Evolutionary conservation across 2,797 vertebrate species (phyloP).

Genomic region (Synaphobranchus kaupii): DNA sequence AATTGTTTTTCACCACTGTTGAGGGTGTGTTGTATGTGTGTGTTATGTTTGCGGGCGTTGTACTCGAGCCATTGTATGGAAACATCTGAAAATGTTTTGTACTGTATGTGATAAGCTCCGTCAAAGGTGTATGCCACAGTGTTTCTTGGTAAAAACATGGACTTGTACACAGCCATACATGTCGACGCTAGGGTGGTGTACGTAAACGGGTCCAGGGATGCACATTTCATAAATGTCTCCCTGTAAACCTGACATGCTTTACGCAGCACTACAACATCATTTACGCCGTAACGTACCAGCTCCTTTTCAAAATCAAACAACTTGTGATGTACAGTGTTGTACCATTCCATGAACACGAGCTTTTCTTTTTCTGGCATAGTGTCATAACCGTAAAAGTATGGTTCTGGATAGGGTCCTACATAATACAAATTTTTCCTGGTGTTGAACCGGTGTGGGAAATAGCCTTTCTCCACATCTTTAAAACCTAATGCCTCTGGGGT

Average conservation of each 20-base stretch:
- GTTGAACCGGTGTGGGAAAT: slow-evolving; percentile 14
- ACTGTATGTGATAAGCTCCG: not conserved
- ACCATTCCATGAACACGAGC: not conserved
- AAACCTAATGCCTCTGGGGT: not conserved
- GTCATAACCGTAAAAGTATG: not conserved
- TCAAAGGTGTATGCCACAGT: not conserved
- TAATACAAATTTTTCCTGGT: not conserved
- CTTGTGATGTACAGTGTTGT: not conserved
- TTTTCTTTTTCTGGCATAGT: not conserved
- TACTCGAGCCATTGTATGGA: not conserved
- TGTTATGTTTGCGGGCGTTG: not conserved
- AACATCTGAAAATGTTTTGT: not conserved
- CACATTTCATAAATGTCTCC: not conserved
- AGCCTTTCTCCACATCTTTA: not conserved
- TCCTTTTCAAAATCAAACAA: slow-evolving; percentile 19
- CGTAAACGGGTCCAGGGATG: not conserved
- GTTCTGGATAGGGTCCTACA: not conserved
- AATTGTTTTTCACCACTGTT: not conserved
- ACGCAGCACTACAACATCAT: not conserved
- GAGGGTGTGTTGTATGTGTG: not conserved
- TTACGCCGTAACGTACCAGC: not conserved
- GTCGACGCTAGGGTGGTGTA: not conserved
- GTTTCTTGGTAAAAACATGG: not conserved
- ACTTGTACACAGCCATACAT: not conserved
- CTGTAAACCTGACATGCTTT: not conserved